Conservation (phyloP, 2,797 vertebrate genomes). For the Strix occidentalis region DNA sequence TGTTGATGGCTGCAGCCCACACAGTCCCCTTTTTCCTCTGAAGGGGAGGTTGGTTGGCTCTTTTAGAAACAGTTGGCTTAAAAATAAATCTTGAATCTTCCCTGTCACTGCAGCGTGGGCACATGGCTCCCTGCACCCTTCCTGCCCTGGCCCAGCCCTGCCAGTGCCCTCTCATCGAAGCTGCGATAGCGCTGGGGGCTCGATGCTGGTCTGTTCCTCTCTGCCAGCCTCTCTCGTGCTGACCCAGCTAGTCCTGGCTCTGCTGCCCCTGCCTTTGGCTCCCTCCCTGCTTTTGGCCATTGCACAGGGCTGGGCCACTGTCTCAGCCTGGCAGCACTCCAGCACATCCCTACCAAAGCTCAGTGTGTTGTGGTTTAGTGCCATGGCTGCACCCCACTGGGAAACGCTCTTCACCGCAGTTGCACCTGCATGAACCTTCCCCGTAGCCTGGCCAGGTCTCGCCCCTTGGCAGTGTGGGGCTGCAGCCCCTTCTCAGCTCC, state of each 20-base stretch:
- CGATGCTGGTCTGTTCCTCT: neutral
- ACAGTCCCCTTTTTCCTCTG: neutral
- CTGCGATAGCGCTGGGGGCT: neutral
- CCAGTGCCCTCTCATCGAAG: neutral
- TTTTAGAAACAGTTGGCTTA: neutral
- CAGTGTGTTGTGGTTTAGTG: neutral
- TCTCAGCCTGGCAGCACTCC: neutral
- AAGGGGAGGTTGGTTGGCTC: neutral
- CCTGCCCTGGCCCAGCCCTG: rapidly evolving
- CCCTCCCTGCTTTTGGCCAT: neutral
- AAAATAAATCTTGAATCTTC: neutral
- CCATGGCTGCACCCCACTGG: neutral
- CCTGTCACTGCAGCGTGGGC: neutral
- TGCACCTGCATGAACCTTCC: rapidly evolving
- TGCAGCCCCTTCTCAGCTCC: neutral
- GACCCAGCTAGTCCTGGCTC: neutral
- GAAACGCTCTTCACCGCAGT: neutral
- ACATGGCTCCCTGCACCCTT: neutral
- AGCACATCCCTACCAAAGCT: neutral
- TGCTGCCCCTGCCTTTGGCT: neutral
- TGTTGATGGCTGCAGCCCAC: neutral
- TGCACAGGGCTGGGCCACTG: neutral
- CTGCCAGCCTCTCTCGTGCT: neutral
- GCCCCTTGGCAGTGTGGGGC: neutral
- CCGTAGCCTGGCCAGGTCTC: neutral